phyloP scores from a whole-genome alignment of 2,888 invertebrate species.

The Cancer borealis region DNA sequence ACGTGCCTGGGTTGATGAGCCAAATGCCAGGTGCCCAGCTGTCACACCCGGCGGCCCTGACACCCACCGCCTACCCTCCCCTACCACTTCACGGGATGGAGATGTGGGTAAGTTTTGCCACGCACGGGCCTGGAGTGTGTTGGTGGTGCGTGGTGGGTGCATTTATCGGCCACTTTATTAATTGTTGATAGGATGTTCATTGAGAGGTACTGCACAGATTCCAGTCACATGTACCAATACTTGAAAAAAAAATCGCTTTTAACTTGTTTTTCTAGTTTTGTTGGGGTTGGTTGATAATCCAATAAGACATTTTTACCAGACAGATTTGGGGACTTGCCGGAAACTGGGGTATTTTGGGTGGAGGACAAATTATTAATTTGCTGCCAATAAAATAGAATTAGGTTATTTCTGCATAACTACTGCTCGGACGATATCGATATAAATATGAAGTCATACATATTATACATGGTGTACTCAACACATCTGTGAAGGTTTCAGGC shows the following conservation, averaged over 20 bases:
- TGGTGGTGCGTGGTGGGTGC: background rate
- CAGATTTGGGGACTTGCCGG: too few species aligned
- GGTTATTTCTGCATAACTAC: too few species aligned
- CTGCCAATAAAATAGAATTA: too few species aligned
- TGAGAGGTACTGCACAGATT: background rate
- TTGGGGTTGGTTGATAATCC: too few species aligned
- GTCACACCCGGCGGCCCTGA: constrained; percentile 29
- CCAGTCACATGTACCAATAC: background rate
- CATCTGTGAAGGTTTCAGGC: too few species aligned
- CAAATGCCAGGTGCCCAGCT: constrained; percentile 16
- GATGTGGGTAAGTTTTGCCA: background rate
- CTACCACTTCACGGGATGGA: background rate
- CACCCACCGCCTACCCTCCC: background rate
- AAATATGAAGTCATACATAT: too few species aligned
- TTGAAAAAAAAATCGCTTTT: background rate
- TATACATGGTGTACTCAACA: too few species aligned
- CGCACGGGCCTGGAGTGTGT: background rate
- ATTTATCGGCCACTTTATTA: background rate
- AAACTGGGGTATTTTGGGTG: too few species aligned
- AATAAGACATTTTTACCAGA: too few species aligned
- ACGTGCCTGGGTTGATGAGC: background rate
- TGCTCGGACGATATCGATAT: too few species aligned
- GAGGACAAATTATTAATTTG: too few species aligned
- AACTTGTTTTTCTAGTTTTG: background rate
- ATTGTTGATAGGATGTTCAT: background rate